Evolutionary conservation across 2,888 invertebrate species (phyloP).

Genomic region (Entomobrya proxima): DNA sequence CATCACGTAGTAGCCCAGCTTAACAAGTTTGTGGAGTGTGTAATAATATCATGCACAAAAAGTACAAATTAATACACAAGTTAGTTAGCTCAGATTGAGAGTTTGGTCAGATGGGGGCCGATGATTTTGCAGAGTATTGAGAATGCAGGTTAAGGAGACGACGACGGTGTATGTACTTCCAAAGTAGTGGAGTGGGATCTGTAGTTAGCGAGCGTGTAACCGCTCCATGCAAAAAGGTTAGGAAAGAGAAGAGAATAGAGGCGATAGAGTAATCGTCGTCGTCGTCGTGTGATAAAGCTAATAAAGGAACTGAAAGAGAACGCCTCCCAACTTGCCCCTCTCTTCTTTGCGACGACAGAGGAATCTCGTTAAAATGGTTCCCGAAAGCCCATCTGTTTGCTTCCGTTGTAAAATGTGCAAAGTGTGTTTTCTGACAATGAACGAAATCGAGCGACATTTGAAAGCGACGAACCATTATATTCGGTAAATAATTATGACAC

Average conservation of each 20-base stretch:
- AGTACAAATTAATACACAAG: too few relatives aligned
- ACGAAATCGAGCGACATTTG: constrained; percentile 31
- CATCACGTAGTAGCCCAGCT: not conserved
- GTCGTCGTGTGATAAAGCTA: too few relatives aligned
- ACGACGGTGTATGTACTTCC: not conserved
- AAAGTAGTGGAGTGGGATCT: not conserved
- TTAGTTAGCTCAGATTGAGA: too few relatives aligned
- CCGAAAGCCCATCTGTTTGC: constrained; percentile 21
- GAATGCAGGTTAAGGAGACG: not conserved
- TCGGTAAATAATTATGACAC: constrained; percentile 11
- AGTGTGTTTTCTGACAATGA: constrained; percentile 19
- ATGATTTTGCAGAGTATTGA: too few relatives aligned
- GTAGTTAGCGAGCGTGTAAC: not conserved
- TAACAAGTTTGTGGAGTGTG: too few relatives aligned
- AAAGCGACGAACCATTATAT: constrained; percentile 23
- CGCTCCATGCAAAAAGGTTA: not conserved
- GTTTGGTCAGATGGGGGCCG: too few relatives aligned
- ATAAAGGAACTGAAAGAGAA: too few relatives aligned
- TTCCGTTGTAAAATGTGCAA: constrained; percentile 45
- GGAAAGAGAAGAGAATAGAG: not conserved
- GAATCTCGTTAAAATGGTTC: constrained; percentile 38
- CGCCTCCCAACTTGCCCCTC: constrained; percentile 34
- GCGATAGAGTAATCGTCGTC: too few relatives aligned
- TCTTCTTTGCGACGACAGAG: not conserved
- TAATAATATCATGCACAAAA: too few relatives aligned